Conservation (phyloP, 2,113 vertebrate species). For the Triplophysa siluroides region DNA sequence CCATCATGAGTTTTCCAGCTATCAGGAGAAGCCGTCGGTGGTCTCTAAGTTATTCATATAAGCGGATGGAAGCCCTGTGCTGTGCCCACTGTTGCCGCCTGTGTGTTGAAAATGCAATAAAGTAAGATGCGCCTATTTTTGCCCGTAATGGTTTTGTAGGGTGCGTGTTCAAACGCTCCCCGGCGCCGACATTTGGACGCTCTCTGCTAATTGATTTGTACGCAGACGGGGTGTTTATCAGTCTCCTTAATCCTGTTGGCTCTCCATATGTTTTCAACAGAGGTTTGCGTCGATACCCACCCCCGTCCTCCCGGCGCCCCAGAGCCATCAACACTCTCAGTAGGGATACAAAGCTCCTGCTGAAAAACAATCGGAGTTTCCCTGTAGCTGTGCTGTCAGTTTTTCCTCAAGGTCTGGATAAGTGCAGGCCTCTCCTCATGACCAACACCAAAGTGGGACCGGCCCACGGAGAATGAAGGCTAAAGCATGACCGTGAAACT, state of each 20-base stretch:
- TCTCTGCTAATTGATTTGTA: conserved; percentile 57
- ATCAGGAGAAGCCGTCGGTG: conserved; percentile 35
- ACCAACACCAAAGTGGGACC: background rate
- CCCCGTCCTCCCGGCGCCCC: conserved; percentile 31
- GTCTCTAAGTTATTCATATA: conserved; percentile 53
- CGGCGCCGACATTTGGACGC: conserved; percentile 27
- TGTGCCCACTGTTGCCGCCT: conserved; percentile 33
- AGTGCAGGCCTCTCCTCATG: background rate
- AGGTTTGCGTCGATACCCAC: conserved; percentile 46
- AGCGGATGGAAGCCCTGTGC: conserved; percentile 27
- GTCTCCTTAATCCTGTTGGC: conserved; percentile 49
- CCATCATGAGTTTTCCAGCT: conserved; percentile 44
- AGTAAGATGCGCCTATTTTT: conserved; percentile 40
- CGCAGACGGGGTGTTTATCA: conserved; percentile 55
- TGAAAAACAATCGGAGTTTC: conserved; percentile 45
- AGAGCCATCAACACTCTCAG: conserved; percentile 43
- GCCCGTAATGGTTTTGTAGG: conserved; percentile 20
- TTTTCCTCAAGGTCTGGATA: conserved; percentile 25
- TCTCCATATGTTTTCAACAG: conserved; percentile 53
- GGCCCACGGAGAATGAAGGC: background rate
- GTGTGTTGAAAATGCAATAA: conserved; percentile 22
- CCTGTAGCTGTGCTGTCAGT: conserved; percentile 25
- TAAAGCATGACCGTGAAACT: background rate
- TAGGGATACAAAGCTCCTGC: conserved; percentile 38
- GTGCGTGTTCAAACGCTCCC: background rate